A percentile compares a stretch with the other conserved stretches of the same genome.
Conservation (phyloP, 1,140 invertebrate genomes). For the Aphidius ervi region DNA sequence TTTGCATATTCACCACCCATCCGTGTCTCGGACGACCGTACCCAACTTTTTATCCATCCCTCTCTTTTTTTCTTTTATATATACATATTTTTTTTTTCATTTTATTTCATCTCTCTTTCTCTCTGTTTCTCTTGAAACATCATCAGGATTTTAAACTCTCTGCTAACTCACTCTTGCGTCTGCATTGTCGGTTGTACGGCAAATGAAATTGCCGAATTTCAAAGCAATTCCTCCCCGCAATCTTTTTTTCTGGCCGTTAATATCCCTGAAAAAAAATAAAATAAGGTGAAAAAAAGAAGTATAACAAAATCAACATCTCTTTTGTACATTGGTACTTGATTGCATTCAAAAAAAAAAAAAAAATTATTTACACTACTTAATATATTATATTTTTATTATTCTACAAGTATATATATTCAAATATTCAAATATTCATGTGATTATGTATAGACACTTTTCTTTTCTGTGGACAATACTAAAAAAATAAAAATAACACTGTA, state of each 20-base stretch:
- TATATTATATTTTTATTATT: not conserved
- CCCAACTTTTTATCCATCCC: slow-evolving; percentile 18
- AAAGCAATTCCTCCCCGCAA: slow-evolving; percentile 12
- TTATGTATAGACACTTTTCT: not conserved
- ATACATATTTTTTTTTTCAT: no score
- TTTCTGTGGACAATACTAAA: no score
- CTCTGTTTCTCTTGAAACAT: no score
- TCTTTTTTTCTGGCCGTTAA: slow-evolving; percentile 13
- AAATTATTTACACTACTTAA: no score
- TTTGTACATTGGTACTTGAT: no score
- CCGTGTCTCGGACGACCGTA: slow-evolving; percentile 34
- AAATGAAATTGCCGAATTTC: slow-evolving; percentile 23
- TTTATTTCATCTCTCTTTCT: no score
- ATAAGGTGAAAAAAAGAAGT: no score
- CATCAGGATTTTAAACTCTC: no score
- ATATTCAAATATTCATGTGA: not conserved
- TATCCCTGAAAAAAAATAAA: slow-evolving; percentile 6
- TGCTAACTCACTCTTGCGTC: not conserved
- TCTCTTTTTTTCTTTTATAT: slow-evolving; percentile 15
- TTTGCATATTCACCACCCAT: slow-evolving; percentile 52
- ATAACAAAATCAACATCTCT: no score
- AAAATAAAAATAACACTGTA: not conserved
- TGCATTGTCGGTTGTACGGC: slow-evolving; percentile 9
- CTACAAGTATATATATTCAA: not conserved
- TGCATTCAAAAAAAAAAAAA: no score